These are phyloP conservation scores for Neostethus bicornis DNA, from an alignment of 2,797 vertebrate genomes.

Conservation along the genomic window DNA sequence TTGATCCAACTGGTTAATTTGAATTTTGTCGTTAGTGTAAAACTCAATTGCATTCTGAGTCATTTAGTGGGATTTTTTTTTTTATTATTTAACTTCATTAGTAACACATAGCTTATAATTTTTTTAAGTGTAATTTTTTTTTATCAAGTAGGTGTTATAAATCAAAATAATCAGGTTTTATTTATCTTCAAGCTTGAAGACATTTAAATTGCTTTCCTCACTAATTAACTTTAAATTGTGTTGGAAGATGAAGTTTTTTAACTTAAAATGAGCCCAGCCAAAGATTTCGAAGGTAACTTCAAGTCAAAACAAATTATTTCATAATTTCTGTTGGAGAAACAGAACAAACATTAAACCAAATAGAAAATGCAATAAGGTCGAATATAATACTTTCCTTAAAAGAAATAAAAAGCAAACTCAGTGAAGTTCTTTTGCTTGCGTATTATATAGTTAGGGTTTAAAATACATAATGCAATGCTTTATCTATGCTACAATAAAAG, in stretches of 20 bases:
- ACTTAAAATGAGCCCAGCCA: too few species aligned
- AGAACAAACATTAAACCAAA: background rate
- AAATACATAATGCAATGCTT: too few species aligned
- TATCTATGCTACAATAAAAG: too few species aligned
- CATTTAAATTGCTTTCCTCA: background rate
- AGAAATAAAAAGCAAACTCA: background rate
- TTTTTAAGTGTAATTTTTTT: background rate
- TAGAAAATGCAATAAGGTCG: background rate
- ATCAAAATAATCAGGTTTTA: background rate
- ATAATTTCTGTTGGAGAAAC: background rate
- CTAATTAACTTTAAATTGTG: background rate
- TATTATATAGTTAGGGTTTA: too few species aligned
- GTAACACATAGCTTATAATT: background rate
- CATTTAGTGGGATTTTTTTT: background rate
- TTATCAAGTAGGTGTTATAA: background rate
- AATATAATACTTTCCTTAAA: background rate
- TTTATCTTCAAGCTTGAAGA: background rate
- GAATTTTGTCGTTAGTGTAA: background rate
- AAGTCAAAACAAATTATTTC: background rate
- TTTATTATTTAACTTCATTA: background rate
- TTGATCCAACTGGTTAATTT: background rate
- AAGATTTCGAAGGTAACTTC: too few species aligned
- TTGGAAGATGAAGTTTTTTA: background rate
- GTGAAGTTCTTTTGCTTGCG: background rate
- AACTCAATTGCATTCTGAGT: background rate